These are phyloP conservation scores for Eupithecia pulchellata DNA, from an alignment of 2,888 invertebrate species.

Conservation along the genomic window DNA sequence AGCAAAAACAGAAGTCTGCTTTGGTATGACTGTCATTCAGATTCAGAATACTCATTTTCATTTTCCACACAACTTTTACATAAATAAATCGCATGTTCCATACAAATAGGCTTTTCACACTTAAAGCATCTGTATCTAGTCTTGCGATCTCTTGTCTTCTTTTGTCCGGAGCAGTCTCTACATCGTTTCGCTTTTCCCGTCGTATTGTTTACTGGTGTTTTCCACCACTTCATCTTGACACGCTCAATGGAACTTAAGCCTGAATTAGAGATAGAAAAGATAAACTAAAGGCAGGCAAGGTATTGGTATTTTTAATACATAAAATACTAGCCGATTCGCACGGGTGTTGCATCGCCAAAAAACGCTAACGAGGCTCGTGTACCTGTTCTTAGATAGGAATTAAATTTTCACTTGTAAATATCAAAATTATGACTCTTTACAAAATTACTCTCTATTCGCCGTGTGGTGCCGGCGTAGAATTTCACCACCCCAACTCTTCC, in stretches of 20 bases:
- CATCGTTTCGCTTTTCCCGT: neutral
- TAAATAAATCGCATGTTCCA: neutral
- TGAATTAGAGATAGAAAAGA: neutral
- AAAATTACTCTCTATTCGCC: too few relatives aligned
- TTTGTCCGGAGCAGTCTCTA: neutral
- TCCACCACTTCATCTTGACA: neutral
- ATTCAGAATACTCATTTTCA: neutral
- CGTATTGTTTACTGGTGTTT: neutral
- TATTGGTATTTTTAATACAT: too few relatives aligned
- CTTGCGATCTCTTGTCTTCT: slow-evolving; percentile 7
- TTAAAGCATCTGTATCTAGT: slow-evolving; percentile 1
- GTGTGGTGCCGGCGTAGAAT: too few relatives aligned
- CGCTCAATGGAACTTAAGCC: neutral
- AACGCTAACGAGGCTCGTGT: too few relatives aligned
- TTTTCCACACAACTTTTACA: neutral
- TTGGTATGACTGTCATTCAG: neutral
- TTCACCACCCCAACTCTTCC: too few relatives aligned
- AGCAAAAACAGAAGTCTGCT: neutral
- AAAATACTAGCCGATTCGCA: too few relatives aligned
- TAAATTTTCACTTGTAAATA: too few relatives aligned
- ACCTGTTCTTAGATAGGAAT: too few relatives aligned
- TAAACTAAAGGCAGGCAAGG: neutral
- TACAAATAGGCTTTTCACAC: slow-evolving; percentile 10
- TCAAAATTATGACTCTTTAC: too few relatives aligned
- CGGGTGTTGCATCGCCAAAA: too few relatives aligned